Evolutionary conservation across 2,888 invertebrate species (phyloP), one percentile per base, ranked within the genome.

Genomic region (Lepeophtheirus nordmannii): DNA sequence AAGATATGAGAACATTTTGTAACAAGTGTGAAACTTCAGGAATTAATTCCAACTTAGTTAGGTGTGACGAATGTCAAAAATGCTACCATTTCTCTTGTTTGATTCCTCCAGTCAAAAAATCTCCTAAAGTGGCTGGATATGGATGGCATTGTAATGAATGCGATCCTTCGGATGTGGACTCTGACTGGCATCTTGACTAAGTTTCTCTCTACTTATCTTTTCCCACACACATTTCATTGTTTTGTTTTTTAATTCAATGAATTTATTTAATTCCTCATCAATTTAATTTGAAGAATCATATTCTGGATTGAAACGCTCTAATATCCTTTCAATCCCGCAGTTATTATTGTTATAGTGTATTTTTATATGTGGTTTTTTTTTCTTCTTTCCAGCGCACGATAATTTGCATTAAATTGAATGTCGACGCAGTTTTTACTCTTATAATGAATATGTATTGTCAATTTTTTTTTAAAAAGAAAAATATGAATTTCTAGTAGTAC

Each of bases 51-150:
- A 84, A 85, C 75, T 80, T 85, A 69, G 86, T 87, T 69, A 70
- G 71, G 56, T 71, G 71, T 63, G 72, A 71, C 67, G 69, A 69
- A 75, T 94, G 94, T 76, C 81, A 81, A 73, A 86, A 87, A 74
- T 83, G 86, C 72, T 94, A 89, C 78, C 94, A 94, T 78, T 92
- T 93, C 75, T 83, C 84, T 68, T 94, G 94, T 76, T 79, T 94
- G 72, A 89, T 91, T 76, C 94, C 94, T 62, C 94, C 94, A 14
- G 81, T 91, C 39, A 69, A 68, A 68, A 70, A 70, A 58, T 68
- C 70, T 12, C 70, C 70, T 58, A 70, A 70, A 58, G 66, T 65
- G 37, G 17, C 30, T 17, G 66, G 66, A 9, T 66, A 58, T 38
- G 40, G 60, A 23, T 66, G 66, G 66, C 46, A 58, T 41, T 66